Base-by-base conservation (phyloP, 2,888 invertebrate species). In the Cephus sareptanus region DNA sequence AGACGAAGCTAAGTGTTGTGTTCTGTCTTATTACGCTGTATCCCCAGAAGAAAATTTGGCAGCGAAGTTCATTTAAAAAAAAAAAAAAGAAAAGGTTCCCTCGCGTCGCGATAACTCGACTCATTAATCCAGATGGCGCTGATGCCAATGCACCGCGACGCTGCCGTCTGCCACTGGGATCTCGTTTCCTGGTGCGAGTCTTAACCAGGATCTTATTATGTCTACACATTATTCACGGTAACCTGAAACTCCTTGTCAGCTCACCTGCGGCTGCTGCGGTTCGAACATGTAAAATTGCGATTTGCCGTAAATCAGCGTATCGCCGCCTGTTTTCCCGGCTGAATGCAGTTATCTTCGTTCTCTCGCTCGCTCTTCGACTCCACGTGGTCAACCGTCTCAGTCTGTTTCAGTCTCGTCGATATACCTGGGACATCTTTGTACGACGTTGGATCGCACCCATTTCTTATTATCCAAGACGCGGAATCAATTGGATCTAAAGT, bases 201-300 rank as follows among this genome's bases (percentile, higher is more conserved):
- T 87, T 85, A 87, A 87, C 84, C 86, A 84, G 85, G 87, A 89
- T 89, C 89, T 89, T 87, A 88, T 89, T 89, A 89, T 89, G 87
- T 86, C 23, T 69, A 34, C 75, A 13, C 71, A 37, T 75, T 56
- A 56, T 56, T 56, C 56, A 15, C 34, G 30, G 76, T 76, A 73
- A 71, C 79, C 77, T 80, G 83, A 79, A 85, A 85, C 84, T 85
- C 84, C 78, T 84, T 82, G 56, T 56, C 56, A 56, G 56, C 56
- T 56, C 56, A 56, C 56, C 56, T 56, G 56, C 56, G 56, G 56
- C 56, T 56, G 56, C 9, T 56, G 56, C 56, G 56, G 56, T 56
- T 56, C 56, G 56, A 56, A 56, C 56, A 56, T 56, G 56, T 56
- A 56, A 56, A 56, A 56, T 56, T 56, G 56, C 84, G 81, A 80